Evolutionary conservation across 2,113 vertebrate species (phyloP).

Genomic region (Atractosteus spatula): DNA sequence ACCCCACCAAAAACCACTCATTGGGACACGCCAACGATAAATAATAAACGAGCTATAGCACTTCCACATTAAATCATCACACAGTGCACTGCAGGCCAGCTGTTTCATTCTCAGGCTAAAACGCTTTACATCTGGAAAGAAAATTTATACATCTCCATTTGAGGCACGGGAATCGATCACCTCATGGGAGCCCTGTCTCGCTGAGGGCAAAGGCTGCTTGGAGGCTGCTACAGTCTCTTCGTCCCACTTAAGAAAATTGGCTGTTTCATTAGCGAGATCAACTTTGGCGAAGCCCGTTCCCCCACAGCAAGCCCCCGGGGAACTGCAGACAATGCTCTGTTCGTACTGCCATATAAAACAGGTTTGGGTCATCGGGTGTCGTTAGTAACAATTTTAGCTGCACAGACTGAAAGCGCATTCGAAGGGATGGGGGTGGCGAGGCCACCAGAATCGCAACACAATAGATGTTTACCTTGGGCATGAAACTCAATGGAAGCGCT

Average conservation of each 20-base stretch:
- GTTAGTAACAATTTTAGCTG: neutral
- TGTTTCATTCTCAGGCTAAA: neutral
- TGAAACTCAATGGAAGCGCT: no score
- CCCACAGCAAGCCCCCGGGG: neutral
- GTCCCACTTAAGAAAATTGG: slow-evolving; percentile 1
- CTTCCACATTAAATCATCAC: no score
- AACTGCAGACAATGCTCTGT: neutral
- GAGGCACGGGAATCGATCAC: neutral
- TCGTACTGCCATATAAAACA: neutral
- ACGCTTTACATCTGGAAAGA: neutral
- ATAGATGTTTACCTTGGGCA: no score
- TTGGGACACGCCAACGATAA: no score
- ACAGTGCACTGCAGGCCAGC: neutral
- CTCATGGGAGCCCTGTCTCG: neutral
- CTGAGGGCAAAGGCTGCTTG: neutral
- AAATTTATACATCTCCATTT: neutral
- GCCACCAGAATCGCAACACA: no score
- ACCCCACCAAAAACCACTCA: no score
- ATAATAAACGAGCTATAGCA: no score
- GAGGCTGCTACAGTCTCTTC: neutral
- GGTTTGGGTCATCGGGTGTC: neutral
- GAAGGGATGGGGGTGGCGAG: no score
- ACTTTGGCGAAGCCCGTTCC: neutral
- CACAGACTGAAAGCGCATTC: neutral
- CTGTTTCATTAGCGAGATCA: neutral